Evolutionary conservation across 2,888 invertebrate genomes (phyloP).

Genomic region (Stenichneumon culpator): DNA sequence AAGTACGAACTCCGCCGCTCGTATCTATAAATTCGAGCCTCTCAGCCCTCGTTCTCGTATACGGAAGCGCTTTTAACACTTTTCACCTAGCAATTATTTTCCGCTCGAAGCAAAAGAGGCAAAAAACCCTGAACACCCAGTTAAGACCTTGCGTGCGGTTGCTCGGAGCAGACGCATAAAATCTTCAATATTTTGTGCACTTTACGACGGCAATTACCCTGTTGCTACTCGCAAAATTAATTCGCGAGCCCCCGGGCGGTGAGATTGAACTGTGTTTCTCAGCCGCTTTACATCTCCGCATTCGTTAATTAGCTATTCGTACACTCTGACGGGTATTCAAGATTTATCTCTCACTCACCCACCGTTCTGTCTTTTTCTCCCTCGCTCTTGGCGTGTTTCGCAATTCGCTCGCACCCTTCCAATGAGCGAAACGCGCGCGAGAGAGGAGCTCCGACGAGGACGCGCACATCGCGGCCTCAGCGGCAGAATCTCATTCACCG

Average conservation of each 20-base stretch:
- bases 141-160: constrained; percentile 13
- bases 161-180: not conserved
- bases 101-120: constrained; percentile 8
- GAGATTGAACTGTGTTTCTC: constrained; percentile 46
- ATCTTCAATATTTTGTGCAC: constrained; percentile 40
- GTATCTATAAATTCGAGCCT: not conserved
- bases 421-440: not conserved
- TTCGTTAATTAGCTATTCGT: constrained; percentile 63
- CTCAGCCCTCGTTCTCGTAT: not conserved
- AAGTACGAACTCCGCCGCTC: not conserved
- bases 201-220: constrained; percentile 52
- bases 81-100: constrained; percentile 32
- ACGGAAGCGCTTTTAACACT: constrained; percentile 15
- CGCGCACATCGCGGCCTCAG: not conserved
- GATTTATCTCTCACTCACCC: constrained; percentile 18
- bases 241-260: constrained; percentile 28
- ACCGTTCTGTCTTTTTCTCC: not conserved
- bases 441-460: not conserved
- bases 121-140: constrained; percentile 24
- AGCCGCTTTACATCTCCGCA: constrained; percentile 45
- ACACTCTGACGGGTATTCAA: constrained; percentile 47
- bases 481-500: constrained; percentile 45
- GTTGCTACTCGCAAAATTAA: constrained; percentile 48
- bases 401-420: constrained; percentile 2
- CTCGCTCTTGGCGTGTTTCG: not conserved